Conservation (phyloP, 2,888 invertebrate species). For the Perizoma affinitatum region DNA sequence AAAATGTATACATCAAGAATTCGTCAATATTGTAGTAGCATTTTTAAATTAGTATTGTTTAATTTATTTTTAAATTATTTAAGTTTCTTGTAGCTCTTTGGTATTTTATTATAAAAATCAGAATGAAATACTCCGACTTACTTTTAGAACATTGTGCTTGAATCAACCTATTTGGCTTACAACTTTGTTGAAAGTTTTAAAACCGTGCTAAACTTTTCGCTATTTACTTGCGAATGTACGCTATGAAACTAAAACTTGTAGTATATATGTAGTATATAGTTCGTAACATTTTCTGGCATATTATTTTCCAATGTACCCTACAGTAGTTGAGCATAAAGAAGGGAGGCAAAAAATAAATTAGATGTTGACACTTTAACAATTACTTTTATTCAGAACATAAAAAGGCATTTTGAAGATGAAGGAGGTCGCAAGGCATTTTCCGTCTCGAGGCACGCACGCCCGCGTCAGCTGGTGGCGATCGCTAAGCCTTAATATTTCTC, state of each 20-base stretch:
- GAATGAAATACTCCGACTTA: too few relatives aligned
- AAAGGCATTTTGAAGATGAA: slow-evolving; percentile 53
- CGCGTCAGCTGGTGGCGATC: slow-evolving; percentile 74
- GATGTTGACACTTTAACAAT: slow-evolving; percentile 38
- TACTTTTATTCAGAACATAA: slow-evolving; percentile 42
- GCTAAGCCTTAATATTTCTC: slow-evolving; percentile 76
- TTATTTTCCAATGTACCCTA: slow-evolving; percentile 16
- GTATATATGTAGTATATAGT: slow-evolving; percentile 22
- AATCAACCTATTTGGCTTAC: too few relatives aligned
- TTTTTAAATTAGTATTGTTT: too few relatives aligned
- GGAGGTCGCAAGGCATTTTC: slow-evolving; percentile 57
- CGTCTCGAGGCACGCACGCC: slow-evolving; percentile 61
- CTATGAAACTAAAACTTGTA: slow-evolving; percentile 11
- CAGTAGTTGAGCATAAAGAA: slow-evolving; percentile 12
- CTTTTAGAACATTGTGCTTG: too few relatives aligned
- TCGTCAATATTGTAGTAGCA: too few relatives aligned
- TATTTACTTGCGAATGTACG: too few relatives aligned
- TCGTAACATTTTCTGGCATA: slow-evolving; percentile 18
- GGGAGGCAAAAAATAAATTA: slow-evolving; percentile 22
- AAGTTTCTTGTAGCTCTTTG: too few relatives aligned
- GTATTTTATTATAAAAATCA: too few relatives aligned
- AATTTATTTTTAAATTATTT: too few relatives aligned
- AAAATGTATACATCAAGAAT: too few relatives aligned
- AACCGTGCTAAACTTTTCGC: too few relatives aligned
- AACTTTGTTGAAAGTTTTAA: too few relatives aligned